These are phyloP conservation scores for Drosophila willistoni DNA, from an alignment of 1,140 invertebrate species.

Conservation along the genomic window DNA sequence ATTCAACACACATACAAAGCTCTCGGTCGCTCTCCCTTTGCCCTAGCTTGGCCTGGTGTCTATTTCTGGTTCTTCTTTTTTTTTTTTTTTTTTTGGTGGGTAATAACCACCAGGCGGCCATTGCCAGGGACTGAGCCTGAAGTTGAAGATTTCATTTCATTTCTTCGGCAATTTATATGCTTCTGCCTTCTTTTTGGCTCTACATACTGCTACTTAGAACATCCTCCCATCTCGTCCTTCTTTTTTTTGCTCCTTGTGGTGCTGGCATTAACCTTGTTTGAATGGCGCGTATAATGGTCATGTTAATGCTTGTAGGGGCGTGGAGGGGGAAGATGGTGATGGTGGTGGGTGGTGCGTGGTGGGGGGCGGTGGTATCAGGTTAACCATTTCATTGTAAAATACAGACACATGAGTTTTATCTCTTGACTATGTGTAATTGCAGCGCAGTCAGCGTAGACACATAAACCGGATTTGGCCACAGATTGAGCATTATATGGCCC, in stretches of 20 bases:
- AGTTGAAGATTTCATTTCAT: slow-evolving; percentile 68
- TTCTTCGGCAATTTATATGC: slow-evolving; percentile 55
- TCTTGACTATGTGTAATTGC: slow-evolving; percentile 56
- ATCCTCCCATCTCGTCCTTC: background rate
- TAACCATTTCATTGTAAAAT: slow-evolving; percentile 51
- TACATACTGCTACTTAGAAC: background rate
- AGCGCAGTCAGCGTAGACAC: slow-evolving; percentile 40
- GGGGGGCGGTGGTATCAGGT: background rate
- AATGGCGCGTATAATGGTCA: slow-evolving; percentile 60
- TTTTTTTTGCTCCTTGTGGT: background rate
- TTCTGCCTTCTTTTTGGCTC: slow-evolving; percentile 26
- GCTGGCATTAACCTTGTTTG: slow-evolving; percentile 10
- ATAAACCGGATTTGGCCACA: slow-evolving; percentile 68
- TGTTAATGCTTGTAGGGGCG: slow-evolving; percentile 50
- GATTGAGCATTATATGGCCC: slow-evolving; percentile 48
- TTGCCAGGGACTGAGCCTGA: slow-evolving; percentile 46
- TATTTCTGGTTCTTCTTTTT: background rate
- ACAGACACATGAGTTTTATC: slow-evolving; percentile 28
- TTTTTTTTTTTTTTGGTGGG: slow-evolving; percentile 19
- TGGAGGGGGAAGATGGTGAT: background rate
- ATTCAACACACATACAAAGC: slow-evolving; percentile 59
- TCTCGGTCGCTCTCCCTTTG: slow-evolving; percentile 4
- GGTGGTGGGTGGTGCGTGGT: background rate
- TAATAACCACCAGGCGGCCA: slow-evolving; percentile 75
- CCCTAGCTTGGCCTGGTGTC: background rate